Base-by-base conservation (phyloP, 1,140 invertebrate genomes). In the Eumeta japonica region DNA sequence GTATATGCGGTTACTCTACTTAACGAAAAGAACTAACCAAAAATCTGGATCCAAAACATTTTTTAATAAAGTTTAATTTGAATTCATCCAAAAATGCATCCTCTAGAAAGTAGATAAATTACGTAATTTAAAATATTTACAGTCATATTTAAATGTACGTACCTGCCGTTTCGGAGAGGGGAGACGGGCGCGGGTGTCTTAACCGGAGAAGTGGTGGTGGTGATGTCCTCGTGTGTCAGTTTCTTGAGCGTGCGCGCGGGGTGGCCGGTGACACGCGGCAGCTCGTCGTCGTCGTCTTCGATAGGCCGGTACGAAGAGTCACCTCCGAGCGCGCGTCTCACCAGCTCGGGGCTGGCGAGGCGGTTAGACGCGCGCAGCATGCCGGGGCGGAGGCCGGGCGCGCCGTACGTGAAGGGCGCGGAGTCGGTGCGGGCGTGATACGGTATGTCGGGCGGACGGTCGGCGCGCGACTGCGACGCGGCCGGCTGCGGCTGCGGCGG, bases 361-460 rank as follows among this genome's bases (percentile, higher is more conserved):
- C 83, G 82, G 56, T 81, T 76, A 43, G 77, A 71, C 16, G 75
- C 66, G 31, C 75, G 77, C 48, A 82, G 72, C 79, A 81, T 81
- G 46, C 79, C 78, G 43, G 78, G 77, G 20, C 62, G 60, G 28
- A 79, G 70, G 37, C 79, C 72, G 19, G 81, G 78, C 13, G 78
- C 77, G 16, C 85, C 84, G 78, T 92, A 92, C 10, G 85, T 87
- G 68, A 92, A 92, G 12, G 89, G 89, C 42, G 86, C 80, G 46
- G 86, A 87, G 61, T 88, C 86, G 34, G 86, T 80, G 32, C 88
- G 75, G 38, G 89, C 87, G 81, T 91, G 89, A 63, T 91, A 92
- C 16, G 89, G 88, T 50, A 88, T 86, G 52, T 85, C 70, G 14
- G 61, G 47, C 37, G 52, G 54, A 32, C 60, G 55, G 46, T 62